These are phyloP conservation scores for Oscheius sp. DNA, from an alignment of 2,888 invertebrate species.

Conservation along the genomic window DNA sequence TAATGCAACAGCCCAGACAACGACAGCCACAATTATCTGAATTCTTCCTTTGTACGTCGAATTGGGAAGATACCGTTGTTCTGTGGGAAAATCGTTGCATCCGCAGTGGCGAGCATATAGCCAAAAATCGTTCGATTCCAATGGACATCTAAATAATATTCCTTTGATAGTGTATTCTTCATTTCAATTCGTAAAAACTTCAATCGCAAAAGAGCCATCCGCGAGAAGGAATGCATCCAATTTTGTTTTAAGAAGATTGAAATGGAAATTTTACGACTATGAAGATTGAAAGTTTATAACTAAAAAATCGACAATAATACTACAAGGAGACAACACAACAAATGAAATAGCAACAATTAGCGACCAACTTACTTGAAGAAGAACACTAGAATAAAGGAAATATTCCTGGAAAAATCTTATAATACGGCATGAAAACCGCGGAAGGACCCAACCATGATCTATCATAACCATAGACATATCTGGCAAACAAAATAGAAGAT, in stretches of 20 bases:
- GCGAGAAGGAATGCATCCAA: no score
- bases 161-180: neutral
- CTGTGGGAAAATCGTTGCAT: conserved; percentile 59
- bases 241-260: neutral
- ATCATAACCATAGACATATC: conserved; percentile 55
- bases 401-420: conserved; percentile 74
- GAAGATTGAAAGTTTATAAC: conserved; percentile 6
- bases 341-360: neutral
- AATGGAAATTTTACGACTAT: neutral
- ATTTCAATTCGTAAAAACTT: no score
- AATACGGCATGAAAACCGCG: conserved; percentile 71
- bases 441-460: conserved; percentile 60
- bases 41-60: neutral
- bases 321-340: conserved; percentile 3
- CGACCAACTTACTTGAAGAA: conserved; percentile 71
- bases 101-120: conserved; percentile 63
- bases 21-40: conserved; percentile 37
- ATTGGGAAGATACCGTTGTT: conserved; percentile 42
- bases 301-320: neutral
- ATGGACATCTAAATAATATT: conserved; percentile 60
- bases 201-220: no score
- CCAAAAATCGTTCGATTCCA: conserved; percentile 63
- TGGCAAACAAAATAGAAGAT: conserved; percentile 60
- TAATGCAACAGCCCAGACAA: conserved; percentile 57
- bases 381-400: conserved; percentile 75